Conservation (phyloP, 2,797 vertebrate genomes). For the Acropternis orthonyx region DNA sequence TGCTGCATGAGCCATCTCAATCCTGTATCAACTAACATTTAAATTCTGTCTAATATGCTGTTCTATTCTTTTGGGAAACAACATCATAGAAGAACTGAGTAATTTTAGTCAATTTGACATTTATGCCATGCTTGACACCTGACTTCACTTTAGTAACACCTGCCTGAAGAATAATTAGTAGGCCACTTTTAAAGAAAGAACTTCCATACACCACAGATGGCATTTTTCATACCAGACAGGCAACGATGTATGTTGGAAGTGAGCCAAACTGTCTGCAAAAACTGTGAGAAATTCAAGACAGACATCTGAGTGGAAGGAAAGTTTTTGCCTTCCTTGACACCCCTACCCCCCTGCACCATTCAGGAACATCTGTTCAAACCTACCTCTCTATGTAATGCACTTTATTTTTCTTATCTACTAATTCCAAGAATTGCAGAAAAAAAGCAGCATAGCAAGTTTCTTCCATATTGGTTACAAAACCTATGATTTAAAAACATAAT, state of each 20-base stretch:
- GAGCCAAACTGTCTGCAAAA: slow-evolving; percentile 82
- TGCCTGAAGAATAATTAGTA: slow-evolving; percentile 76
- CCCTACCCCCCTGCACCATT: not conserved
- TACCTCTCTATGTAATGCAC: not conserved
- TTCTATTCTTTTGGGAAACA: slow-evolving; percentile 51
- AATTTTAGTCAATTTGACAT: slow-evolving; percentile 60
- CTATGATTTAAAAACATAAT: not conserved
- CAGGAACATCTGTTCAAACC: slow-evolving; percentile 68
- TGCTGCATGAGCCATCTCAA: not conserved
- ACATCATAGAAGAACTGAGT: not conserved
- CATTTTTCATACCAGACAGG: slow-evolving; percentile 81
- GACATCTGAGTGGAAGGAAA: slow-evolving; percentile 73
- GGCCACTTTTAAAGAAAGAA: slow-evolving; percentile 65
- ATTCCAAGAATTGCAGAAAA: slow-evolving; percentile 7
- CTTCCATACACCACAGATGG: slow-evolving; percentile 79
- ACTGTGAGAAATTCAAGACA: slow-evolving; percentile 82
- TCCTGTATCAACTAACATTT: not conserved
- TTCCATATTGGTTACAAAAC: slow-evolving; percentile 20
- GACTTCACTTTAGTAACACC: slow-evolving; percentile 78
- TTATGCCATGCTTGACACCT: slow-evolving; percentile 71
- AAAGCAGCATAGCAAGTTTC: not conserved
- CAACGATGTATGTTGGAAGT: slow-evolving; percentile 75
- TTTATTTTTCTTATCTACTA: slow-evolving; percentile 60
- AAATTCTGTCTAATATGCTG: slow-evolving; percentile 5
- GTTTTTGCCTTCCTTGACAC: slow-evolving; percentile 57